Conservation (phyloP, 2,113 vertebrate species). For the Phylloscopus trochilus region DNA sequence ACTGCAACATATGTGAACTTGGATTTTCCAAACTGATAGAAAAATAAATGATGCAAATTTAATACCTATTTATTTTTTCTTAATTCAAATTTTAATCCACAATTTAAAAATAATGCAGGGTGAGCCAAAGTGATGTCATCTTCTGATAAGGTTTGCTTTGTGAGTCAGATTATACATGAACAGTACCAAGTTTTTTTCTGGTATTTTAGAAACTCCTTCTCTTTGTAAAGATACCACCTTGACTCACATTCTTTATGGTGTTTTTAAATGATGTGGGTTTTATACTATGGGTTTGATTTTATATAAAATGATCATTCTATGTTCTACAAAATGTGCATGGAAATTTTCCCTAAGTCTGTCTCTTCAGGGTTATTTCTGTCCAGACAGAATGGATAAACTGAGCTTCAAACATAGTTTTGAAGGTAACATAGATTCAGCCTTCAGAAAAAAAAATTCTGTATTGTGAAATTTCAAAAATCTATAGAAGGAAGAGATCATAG, state of each 20-base stretch:
- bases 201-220: neutral
- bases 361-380: neutral
- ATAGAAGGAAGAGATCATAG: neutral
- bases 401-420: neutral
- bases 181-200: neutral
- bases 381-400: neutral
- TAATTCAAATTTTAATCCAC: neutral
- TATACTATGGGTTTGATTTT: neutral
- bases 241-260: neutral
- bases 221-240: neutral
- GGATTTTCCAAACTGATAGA: neutral
- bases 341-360: neutral
- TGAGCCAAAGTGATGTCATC: neutral
- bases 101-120: neutral
- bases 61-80: neutral
- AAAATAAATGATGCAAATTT: neutral
- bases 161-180: fast-evolving
- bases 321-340: neutral
- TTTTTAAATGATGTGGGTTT: fast-evolving
- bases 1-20: neutral
- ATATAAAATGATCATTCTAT: fast-evolving
- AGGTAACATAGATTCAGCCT: neutral
- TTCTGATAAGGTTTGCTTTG: neutral
- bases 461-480: neutral
- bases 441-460: neutral